Base-by-base conservation (phyloP, 2,888 invertebrate species). In the Chaitophorus viminalis region DNA sequence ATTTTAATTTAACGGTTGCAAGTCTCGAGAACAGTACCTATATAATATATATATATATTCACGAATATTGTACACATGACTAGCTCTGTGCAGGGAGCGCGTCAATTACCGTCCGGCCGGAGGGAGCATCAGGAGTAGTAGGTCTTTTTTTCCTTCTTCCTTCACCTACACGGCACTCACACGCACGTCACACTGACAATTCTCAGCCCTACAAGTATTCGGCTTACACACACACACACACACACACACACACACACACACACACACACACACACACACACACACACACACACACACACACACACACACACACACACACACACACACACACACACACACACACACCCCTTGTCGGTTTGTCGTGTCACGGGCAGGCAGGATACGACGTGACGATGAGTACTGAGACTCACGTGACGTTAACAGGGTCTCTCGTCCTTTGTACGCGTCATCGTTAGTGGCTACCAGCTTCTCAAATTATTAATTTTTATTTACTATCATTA, bases 1-100 rank as follows among this genome's bases (percentile, higher is more conserved):
- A 72, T 82, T 82, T 82, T 82, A 70, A 70, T 82, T 82, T 70
- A 82, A 70, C 31, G 31, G 52, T 31, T 31, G 70, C 31, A 33
- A 31, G 31, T 46, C 70, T 82, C 79, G 29, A 68, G 65, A 60
- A 39, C 29, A 68, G 29, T 52, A 33, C 68, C 21, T 68, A 0
- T 68, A 68, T 11, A n/a, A n/a, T n/a, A 68, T 29, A 68, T 29
- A 68, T 29, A 68, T 29, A 68, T 29, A 29, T 29, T 25, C 68
- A 29, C 46, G 46, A 14, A 14, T 46, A 46, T 46, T 29, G 29
- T 29, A n/a, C 68, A 29, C n/a, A 29, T n/a, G n/a, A 9, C n/a
- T 25, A 6, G 29, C 29, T 29, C 9, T 68, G 68, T n/a, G 78
- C 54, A 17, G 25, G 3, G 1, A n/a, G n/a, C n/a, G 14, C 25